Conservation (phyloP, 2,888 invertebrate genomes). For the Blastobasis adustella region DNA sequence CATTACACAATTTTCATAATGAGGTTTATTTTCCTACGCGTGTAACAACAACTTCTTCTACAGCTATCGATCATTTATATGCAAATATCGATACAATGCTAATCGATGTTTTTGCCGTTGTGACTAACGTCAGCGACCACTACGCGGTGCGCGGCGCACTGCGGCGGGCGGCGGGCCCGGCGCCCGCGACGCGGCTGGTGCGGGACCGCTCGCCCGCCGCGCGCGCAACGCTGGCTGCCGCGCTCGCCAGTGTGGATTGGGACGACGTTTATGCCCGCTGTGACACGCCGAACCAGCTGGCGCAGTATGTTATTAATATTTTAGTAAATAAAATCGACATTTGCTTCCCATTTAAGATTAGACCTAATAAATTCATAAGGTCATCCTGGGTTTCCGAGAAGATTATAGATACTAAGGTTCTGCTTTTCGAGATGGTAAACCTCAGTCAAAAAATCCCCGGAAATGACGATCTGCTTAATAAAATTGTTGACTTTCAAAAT, state of each 20-base stretch:
- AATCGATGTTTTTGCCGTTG: no score
- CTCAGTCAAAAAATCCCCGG: neutral
- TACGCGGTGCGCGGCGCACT: no score
- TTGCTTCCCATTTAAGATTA: neutral
- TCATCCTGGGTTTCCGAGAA: neutral
- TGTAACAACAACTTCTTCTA: neutral
- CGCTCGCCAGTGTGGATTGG: neutral
- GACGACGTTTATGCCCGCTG: neutral
- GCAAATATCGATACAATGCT: neutral
- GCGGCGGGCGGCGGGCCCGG: neutral
- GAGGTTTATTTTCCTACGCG: neutral
- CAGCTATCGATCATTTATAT: neutral
- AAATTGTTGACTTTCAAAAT: neutral
- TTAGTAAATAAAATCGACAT: neutral
- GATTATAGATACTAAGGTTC: no score
- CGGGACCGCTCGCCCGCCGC: neutral
- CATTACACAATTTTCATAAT: neutral
- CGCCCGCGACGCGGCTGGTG: neutral
- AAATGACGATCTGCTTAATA: neutral
- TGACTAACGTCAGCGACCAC: no score
- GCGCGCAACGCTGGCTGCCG: neutral
- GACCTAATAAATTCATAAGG: neutral
- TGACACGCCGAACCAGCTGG: neutral
- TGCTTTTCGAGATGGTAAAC: no score
- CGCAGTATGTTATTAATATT: neutral